phyloP scores from a whole-genome alignment of 2,888 invertebrate species.

The Agonopterix arenella region DNA sequence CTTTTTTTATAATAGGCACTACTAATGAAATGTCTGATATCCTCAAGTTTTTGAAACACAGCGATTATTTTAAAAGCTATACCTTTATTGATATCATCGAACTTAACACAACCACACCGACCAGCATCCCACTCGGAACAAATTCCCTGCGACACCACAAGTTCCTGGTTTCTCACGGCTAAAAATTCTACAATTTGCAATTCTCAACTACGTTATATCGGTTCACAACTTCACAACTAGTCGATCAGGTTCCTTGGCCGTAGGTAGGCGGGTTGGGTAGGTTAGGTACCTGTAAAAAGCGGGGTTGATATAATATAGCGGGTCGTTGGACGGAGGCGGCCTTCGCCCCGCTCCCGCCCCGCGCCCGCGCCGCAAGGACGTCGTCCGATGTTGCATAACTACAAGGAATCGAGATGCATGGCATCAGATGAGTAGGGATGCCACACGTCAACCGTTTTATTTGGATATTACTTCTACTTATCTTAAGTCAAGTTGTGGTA shows the following conservation, averaged over 20 bases:
- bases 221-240: neutral
- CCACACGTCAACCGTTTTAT: too few relatives aligned
- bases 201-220: neutral
- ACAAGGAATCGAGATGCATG: neutral
- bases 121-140: neutral
- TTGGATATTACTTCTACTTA: too few relatives aligned
- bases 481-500: too few relatives aligned
- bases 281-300: conserved; percentile 18
- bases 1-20: too few relatives aligned
- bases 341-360: conserved; percentile 48
- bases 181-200: conserved; percentile 2
- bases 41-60: too few relatives aligned
- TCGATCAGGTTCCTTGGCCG: conserved; percentile 7
- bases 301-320: conserved; percentile 18
- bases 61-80: too few relatives aligned
- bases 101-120: too few relatives aligned
- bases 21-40: too few relatives aligned
- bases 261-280: conserved; percentile 13
- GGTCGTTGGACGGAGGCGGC: conserved; percentile 64
- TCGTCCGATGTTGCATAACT: conserved; percentile 28
- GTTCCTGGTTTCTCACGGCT: conserved; percentile 9
- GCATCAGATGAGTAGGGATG: too few relatives aligned
- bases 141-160: neutral
- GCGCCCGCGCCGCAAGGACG: conserved; percentile 56
- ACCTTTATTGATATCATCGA: too few relatives aligned